Conservation (phyloP, 2,113 vertebrate genomes). For the Pycnonotus jocosus region DNA sequence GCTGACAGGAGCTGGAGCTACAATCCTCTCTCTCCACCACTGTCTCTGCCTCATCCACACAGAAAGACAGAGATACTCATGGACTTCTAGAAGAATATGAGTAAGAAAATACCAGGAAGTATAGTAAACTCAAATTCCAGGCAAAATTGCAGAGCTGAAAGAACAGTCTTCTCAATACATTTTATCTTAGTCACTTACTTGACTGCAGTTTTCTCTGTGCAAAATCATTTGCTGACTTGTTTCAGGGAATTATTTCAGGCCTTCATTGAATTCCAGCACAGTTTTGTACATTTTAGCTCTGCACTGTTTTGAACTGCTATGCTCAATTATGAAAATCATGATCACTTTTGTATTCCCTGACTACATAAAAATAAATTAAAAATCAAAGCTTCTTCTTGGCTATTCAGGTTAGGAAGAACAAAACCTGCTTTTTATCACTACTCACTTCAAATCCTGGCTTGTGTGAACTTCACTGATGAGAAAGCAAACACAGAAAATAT, state of each 20-base stretch:
- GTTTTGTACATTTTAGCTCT: neutral
- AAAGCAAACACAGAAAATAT: neutral
- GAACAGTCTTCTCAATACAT: neutral
- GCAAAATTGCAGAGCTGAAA: neutral
- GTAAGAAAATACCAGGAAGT: neutral
- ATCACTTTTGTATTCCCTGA: neutral
- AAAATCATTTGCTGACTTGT: neutral
- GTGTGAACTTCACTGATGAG: neutral
- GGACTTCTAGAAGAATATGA: neutral
- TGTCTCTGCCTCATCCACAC: neutral
- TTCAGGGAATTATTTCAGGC: neutral
- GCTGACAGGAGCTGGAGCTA: neutral
- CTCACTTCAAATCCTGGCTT: neutral
- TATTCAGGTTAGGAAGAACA: neutral
- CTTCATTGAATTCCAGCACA: neutral
- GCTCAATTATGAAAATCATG: neutral
- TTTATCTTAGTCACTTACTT: neutral
- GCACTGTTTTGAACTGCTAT: neutral
- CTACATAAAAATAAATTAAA: neutral
- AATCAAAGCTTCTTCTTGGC: neutral
- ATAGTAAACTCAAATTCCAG: neutral
- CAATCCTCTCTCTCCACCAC: neutral
- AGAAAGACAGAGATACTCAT: neutral
- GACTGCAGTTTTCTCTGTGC: neutral
- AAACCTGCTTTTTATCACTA: neutral